Base-by-base conservation (phyloP, 2,888 invertebrate genomes). In the Tetragonula carbonaria region DNA sequence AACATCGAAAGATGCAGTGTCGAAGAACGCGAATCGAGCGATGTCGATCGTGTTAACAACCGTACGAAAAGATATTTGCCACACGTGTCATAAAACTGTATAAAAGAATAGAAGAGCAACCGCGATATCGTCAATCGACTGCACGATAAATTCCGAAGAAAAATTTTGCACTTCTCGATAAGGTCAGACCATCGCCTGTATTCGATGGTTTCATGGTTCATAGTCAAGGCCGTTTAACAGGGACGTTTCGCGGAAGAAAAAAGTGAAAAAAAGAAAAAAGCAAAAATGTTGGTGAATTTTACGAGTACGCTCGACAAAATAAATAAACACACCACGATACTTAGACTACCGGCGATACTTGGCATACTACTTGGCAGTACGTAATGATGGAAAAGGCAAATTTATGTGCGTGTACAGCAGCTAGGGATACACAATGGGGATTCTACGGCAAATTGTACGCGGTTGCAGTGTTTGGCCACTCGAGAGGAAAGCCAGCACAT, bases 301-400 rank as follows among this genome's bases (percentile, higher is more conserved):
- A 92, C 89, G 90, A 90, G 87, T 70, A 63, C 67, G 87, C 91
- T 91, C 89, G 89, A 89, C 91, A 91, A 91, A 89, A 91, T 91
- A 91, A 89, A 91, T 91, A 91, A 91, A 91, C 91, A 89, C 78
- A 82, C 86, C 76, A 73, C 67, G 80, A 72, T 53, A 18, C 71
- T 45, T 11, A 6, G 62, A 16, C 11, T 6, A 62, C 5, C 38
- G 38, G 38, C 38, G 38, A 5, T 38, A 38, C 57, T 33, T 33
- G 57, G 11, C 28, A 2, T 1, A 28, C 2, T 28, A 28, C 28
- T 28, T 2, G 28, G 28, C 28, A 2, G 28, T 2, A 4, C 71
- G 76, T 83, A 86, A 84, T 53, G 78, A 81, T 68, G 81, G 83
- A 81, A 87, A 82, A 84, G 78, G 82, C 57, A 74, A 78, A 79